These are phyloP conservation scores for Ischnus inquisitorius DNA, from an alignment of 2,888 invertebrate species.

Conservation along the genomic window DNA sequence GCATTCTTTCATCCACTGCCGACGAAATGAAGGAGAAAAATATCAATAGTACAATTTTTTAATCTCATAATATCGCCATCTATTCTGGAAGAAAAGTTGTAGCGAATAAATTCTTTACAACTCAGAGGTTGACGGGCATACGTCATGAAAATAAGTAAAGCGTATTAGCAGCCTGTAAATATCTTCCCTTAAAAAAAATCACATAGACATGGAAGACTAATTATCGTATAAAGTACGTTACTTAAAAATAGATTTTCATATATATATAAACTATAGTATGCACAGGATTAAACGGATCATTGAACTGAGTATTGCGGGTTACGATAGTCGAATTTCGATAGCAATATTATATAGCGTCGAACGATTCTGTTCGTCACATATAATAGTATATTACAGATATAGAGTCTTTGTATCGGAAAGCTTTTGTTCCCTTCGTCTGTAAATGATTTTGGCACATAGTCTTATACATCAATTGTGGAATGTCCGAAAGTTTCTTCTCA, in stretches of 20 bases:
- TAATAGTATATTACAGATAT: conserved; percentile 38
- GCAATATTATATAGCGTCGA: conserved; percentile 23
- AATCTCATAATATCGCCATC: conserved; percentile 31
- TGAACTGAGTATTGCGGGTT: not conserved
- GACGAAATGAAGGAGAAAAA: not conserved
- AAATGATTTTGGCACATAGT: conserved; percentile 44
- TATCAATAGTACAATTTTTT: not conserved
- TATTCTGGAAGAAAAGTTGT: conserved; percentile 40
- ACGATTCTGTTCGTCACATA: conserved; percentile 17
- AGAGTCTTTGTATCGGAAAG: conserved; percentile 1
- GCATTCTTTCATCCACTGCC: not conserved
- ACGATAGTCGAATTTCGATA: conserved; percentile 9
- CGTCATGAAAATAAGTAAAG: conserved; percentile 35
- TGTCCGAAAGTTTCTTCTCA: conserved; percentile 15
- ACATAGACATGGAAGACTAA: conserved; percentile 50
- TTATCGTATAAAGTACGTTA: conserved; percentile 17
- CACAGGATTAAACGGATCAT: conserved; percentile 9
- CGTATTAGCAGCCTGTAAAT: conserved; percentile 44
- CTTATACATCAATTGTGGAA: conserved; percentile 16
- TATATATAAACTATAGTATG: conserved; percentile 12
- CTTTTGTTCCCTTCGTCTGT: conserved; percentile 17
- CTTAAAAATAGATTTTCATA: conserved; percentile 31
- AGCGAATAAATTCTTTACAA: conserved; percentile 23
- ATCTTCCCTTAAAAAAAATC: conserved; percentile 40
- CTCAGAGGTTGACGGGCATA: conserved; percentile 4